Conservation (phyloP, 2,797 vertebrate species). For the Darevskia nairensis region DNA sequence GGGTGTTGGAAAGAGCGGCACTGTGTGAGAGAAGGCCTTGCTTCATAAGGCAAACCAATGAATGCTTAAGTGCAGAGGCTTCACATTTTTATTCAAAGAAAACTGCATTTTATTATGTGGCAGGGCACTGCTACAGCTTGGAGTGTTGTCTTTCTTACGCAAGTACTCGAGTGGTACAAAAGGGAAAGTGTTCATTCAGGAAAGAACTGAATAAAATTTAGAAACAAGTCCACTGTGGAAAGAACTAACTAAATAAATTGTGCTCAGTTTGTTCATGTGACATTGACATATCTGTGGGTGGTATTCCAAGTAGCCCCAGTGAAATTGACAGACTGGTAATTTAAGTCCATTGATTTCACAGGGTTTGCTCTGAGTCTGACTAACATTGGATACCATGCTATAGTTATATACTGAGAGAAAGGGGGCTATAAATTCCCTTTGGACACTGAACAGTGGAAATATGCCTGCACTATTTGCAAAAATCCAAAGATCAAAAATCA, state of each 20-base stretch:
- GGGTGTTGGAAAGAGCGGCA: not conserved
- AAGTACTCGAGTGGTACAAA: not conserved
- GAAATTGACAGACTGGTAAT: no score
- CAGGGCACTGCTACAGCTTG: not conserved
- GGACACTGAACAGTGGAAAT: not conserved
- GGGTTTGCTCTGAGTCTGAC: no score
- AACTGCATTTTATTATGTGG: not conserved
- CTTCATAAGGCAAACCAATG: not conserved
- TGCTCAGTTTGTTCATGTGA: not conserved
- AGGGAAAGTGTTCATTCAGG: not conserved
- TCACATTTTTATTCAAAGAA: no score
- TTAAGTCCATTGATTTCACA: not conserved
- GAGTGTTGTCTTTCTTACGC: not conserved
- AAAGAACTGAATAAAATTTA: not conserved
- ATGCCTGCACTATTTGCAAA: not conserved
- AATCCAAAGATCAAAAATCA: not conserved
- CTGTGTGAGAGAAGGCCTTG: not conserved
- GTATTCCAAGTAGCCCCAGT: no score
- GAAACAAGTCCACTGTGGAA: not conserved
- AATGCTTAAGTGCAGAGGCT: not conserved
- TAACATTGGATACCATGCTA: no score
- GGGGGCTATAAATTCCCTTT: fast-evolving
- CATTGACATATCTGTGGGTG: not conserved
- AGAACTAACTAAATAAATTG: not conserved
- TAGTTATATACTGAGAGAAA: no score